A percentile compares a stretch with the other conserved stretches of the same genome.
Evolutionary conservation across 2,113 vertebrate species (phyloP).

Genomic region (Irena cyanogastra): DNA sequence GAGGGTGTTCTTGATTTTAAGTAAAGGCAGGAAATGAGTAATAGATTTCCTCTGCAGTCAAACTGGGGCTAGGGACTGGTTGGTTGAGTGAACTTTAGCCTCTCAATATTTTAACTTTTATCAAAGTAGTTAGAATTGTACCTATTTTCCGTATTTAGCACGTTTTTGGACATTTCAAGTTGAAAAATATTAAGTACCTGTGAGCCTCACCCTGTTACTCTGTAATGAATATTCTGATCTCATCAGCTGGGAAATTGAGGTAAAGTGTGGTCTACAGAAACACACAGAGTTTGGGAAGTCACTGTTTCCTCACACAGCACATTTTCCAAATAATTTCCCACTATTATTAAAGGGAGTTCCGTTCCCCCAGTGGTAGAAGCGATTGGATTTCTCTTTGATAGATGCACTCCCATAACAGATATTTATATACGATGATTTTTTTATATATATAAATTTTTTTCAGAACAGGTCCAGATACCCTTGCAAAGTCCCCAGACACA

Average conservation of each 20-base stretch:
- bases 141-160: too few species aligned
- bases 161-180: background rate
- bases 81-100: background rate
- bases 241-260: background rate
- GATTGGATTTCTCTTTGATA: background rate
- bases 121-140: too few species aligned
- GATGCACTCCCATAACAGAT: background rate
- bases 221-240: background rate
- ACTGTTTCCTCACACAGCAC: rapidly evolving
- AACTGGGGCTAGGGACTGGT: background rate
- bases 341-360: background rate
- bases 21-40: constrained; percentile 49
- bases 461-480: background rate
- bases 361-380: background rate
- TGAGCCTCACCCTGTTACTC: background rate
- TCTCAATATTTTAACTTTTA: background rate
- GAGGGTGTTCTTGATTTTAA: constrained; percentile 46
- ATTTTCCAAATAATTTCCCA: background rate
- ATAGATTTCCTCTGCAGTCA: constrained; percentile 32
- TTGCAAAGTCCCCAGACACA: background rate
- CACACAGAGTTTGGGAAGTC: background rate
- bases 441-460: background rate
- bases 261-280: background rate
- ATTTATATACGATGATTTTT: too few species aligned
- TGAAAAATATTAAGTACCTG: background rate